A percentile compares a stretch with the other conserved stretches of the same genome.
phyloP scores from a whole-genome alignment of 2,797 vertebrate species.

The Coluber constrictor region DNA sequence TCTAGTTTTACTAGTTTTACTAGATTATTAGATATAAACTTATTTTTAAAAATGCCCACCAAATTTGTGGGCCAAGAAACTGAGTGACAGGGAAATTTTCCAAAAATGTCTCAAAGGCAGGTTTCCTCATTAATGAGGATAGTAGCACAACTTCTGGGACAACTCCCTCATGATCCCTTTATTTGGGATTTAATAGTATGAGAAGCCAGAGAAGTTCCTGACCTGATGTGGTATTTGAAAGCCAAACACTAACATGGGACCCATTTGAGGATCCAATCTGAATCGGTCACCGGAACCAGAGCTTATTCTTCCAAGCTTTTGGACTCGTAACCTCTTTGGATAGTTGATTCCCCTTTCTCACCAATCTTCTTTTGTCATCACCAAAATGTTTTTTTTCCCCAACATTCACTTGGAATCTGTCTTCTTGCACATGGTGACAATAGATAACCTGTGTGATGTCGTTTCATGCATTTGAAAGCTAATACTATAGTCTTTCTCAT shows the following conservation, averaged over 20 bases:
- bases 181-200: background rate
- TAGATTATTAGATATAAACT: background rate
- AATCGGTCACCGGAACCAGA: background rate
- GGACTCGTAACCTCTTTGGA: background rate
- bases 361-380: background rate
- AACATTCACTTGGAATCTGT: too few relatives aligned
- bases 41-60: background rate
- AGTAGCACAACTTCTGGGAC: background rate
- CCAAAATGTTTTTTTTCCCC: background rate
- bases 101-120: background rate
- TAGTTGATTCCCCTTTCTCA: background rate
- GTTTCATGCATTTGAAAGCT: too few relatives aligned
- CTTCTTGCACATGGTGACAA: too few relatives aligned
- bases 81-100: background rate
- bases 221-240: background rate
- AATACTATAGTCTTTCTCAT: too few relatives aligned
- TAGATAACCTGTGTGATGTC: too few relatives aligned
- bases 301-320: background rate
- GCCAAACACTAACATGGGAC: background rate
- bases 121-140: background rate
- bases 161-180: background rate
- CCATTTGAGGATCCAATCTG: background rate
- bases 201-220: background rate
- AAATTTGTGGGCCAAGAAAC: background rate
- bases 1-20: background rate